Evolutionary conservation across 2,888 invertebrate genomes (phyloP), one percentile per base, ranked within the genome.

Genomic region (Cordylochernes scorpioides): DNA sequence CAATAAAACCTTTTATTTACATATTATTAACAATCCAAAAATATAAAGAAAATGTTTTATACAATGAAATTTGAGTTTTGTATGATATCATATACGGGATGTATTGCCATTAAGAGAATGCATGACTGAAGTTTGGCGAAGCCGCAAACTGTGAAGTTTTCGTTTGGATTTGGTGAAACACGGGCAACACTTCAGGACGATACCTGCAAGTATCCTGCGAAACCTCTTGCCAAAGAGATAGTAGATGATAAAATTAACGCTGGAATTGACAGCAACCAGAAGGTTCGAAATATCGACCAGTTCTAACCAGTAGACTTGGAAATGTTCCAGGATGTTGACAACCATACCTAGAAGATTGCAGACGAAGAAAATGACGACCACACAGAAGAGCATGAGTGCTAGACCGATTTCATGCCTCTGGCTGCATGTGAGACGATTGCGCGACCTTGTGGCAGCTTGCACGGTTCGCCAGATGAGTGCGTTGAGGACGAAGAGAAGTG

Each of bases 161-260:
- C n/a, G n/a, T n/a, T n/a, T n/a, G n/a, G n/a, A n/a, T n/a, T n/a
- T n/a, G n/a, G n/a, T n/a, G n/a, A n/a, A n/a, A n/a, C n/a, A n/a
- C n/a, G n/a, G n/a, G n/a, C n/a, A n/a, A n/a, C n/a, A n/a, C n/a
- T n/a, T n/a, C n/a, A n/a, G n/a, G n/a, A n/a, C n/a, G n/a, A n/a
- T n/a, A n/a, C n/a, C n/a, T n/a, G n/a, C n/a, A 53, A 82, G 78
- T 40, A 82, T 66, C 36, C 74, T 62, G 50, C 80, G 75, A 58
- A 91, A 91, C 53, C 91, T 88, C 52, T 88, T 80, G 2, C 91
- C 91, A 53, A 91, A 88, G 41, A 86, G 86, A 41, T 88, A 86
- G 59, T 94, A 94, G 45, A 94, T 84, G 40, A 94, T 68, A 53
- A 94, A 91, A 58, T 94, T 94, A 38, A 88, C 78, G 49, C 86